Base-by-base conservation (phyloP, 2,113 vertebrate species). In the Grantiella picta region DNA sequence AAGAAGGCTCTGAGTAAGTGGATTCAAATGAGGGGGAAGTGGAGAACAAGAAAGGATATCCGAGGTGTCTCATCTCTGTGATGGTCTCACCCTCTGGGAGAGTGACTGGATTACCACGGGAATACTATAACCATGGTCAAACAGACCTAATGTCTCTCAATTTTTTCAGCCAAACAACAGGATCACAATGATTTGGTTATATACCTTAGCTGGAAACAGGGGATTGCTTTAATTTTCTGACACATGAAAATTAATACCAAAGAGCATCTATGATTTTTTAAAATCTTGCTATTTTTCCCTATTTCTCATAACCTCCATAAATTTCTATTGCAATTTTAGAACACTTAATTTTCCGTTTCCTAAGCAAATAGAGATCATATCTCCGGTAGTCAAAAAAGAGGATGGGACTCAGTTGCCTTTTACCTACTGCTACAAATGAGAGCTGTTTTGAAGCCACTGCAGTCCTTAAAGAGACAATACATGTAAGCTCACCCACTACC, bases 221-320 rank as follows among this genome's bases (percentile, higher is more conserved):
- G 47, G 91, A 77, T n/a, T 94, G 52, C 33, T 94, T 56, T 64
- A 45, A 2, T 2, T 71, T 95, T 82, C 68, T 91, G 91, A 91
- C 42, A 75, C 36, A 73, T 47, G 17, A 85, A 90, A 94, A 95
- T 78, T 65, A 92, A 89, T 95, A 82, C 40, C 24, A 85, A 94
- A 82, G 4, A 64, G 16, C 22, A 31, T 47, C 29, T 92, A 87
- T 57, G 70, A 81, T 49, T 82, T 83, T 92, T 82, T 70, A 42
- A 60, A 76, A 86, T 78, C 87, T 72, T 93, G 75, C 22, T 82
- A 22, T 53, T 57, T 88, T 90, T 64, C 61, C 45, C 20, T 70
- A 82, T 50, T 49, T 83, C 49, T 49, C 22, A 23, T 70, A 35
- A 90, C 31, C 35, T 70, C 18, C 35, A 56, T 19, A 49, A 42